Base-by-base conservation (phyloP, 2,888 invertebrate genomes). In the Callyntrura guangdongensis region DNA sequence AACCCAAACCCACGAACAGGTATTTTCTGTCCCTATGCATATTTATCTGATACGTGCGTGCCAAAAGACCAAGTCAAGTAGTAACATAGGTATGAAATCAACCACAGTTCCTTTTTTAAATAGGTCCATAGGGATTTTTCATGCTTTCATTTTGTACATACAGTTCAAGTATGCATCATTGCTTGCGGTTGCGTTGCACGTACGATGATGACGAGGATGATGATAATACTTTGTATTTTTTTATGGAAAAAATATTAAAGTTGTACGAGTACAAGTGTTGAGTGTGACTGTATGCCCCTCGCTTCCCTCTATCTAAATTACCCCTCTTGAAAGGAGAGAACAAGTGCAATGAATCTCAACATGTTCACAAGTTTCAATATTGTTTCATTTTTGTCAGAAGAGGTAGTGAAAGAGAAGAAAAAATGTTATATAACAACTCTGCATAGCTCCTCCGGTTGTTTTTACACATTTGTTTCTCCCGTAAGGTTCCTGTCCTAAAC, bases 321-420 rank as follows among this genome's bases (percentile, higher is more conserved):
- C 82, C 17, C 61, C n/a, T 61, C 67, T 59, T 47, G n/a, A 82
- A 67, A 83, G 12, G 4, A 36, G 36, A 14, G 36, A 69, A n/a
- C 69, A 72, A 47, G 49, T 79, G 86, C n/a, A 79, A 27, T 25
- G 86, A 77, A 53, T 79, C 25, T 86, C 86, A 79, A 86, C 86
- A 74, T 87, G 69, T 69, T 81, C 82, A 82, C 69, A 53, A 88
- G 81, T 77, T 88, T 88, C 88, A 88, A 88, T 82, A 72, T 72
- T 72, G 72, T 47, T 88, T 88, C 82, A 88, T 72, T 67, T 88
- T 88, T 88, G 88, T 88, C 82, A 82, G 81, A 11, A 77, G n/a
- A 74, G n/a, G 47, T 36, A 36, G 36, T 36, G 6, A n/a, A 77
- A 64, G 47, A 20, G 11, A 72, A 59, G 36, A 77, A 36, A 86